A percentile compares a stretch with the other conserved stretches of the same genome.
These are phyloP conservation scores for Orientallactaga sibirica DNA, from an alignment of 2,797 vertebrate species.

Conservation along the genomic window DNA sequence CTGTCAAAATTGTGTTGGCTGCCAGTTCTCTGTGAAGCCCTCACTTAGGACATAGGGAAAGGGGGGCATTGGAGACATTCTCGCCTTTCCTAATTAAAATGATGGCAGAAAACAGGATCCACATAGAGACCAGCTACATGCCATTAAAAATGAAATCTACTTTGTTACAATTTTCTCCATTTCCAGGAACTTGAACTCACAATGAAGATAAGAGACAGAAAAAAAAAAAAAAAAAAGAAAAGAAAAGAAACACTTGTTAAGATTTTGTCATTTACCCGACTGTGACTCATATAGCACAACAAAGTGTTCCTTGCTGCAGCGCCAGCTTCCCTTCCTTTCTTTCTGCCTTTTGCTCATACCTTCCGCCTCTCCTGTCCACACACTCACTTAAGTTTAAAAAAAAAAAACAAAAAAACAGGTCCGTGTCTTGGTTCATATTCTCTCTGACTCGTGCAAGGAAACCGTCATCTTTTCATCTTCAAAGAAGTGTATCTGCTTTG, in stretches of 20 bases:
- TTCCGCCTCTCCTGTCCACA: background rate
- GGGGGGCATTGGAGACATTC: slow-evolving; percentile 82
- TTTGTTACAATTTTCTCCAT: slow-evolving; percentile 63
- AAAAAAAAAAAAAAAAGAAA: background rate
- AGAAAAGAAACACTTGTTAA: slow-evolving; percentile 80
- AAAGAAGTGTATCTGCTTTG: slow-evolving; percentile 6
- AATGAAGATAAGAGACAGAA: background rate
- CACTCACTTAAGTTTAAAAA: background rate
- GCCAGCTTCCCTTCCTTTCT: background rate
- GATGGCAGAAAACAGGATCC: slow-evolving; percentile 81
- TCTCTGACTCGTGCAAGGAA: background rate
- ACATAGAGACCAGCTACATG: slow-evolving; percentile 67
- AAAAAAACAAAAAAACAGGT: background rate
- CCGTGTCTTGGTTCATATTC: background rate
- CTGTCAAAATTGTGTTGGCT: slow-evolving; percentile 86
- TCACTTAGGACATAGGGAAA: slow-evolving; percentile 75
- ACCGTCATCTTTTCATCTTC: background rate
- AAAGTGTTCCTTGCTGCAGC: slow-evolving; percentile 34
- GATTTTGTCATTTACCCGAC: slow-evolving; percentile 74
- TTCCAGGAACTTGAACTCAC: slow-evolving; percentile 79
- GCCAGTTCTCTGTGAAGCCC: slow-evolving; percentile 86
- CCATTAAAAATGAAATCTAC: slow-evolving; percentile 61
- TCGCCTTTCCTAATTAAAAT: slow-evolving; percentile 86
- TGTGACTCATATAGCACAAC: slow-evolving; percentile 68
- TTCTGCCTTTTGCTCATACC: background rate